Percentiles rank a stretch among this genome's conserved stretches.
phyloP scores from a whole-genome alignment of 2,888 invertebrate genomes.

The Prosopocoilus inquinatus region DNA sequence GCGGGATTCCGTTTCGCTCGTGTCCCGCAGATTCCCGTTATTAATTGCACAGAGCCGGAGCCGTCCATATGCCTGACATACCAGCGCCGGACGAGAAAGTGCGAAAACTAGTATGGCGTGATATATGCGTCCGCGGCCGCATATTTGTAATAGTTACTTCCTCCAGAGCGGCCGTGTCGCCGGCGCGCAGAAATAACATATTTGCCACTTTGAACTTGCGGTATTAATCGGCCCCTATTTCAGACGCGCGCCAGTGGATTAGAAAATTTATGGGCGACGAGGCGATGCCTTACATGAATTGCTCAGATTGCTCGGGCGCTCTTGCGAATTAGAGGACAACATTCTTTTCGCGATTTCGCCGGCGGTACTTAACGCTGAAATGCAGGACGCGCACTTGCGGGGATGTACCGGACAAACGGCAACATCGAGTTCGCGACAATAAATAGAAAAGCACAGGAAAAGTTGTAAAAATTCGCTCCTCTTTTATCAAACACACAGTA shows the following conservation, averaged over 20 bases:
- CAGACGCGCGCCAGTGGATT: not conserved
- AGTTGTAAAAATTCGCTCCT: not conserved
- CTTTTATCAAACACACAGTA: not conserved
- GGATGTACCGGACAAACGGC: not conserved
- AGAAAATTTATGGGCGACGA: constrained; percentile 1
- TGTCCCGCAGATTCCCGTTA: not conserved
- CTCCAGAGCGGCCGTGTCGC: constrained; percentile 22
- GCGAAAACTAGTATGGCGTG: constrained; percentile 33
- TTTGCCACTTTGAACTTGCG: constrained; percentile 35
- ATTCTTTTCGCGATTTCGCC: constrained; percentile 3
- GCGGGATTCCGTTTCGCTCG: no score
- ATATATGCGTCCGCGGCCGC: constrained; percentile 31
- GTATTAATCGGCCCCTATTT: constrained; percentile 31
- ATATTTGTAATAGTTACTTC: constrained; percentile 30
- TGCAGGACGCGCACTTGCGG: not conserved
- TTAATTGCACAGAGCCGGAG: not conserved
- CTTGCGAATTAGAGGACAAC: not conserved
- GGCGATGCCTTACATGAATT: constrained; percentile 3
- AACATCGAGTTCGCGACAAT: not conserved
- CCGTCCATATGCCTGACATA: constrained; percentile 19
- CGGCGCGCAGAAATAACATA: constrained; percentile 34
- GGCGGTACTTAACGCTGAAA: not conserved
- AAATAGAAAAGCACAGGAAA: not conserved
- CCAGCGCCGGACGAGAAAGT: constrained; percentile 25
- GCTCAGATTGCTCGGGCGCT: not conserved